Evolutionary conservation across 1,140 invertebrate genomes (phyloP).

Genomic region (Drosophila baimaii): DNA sequence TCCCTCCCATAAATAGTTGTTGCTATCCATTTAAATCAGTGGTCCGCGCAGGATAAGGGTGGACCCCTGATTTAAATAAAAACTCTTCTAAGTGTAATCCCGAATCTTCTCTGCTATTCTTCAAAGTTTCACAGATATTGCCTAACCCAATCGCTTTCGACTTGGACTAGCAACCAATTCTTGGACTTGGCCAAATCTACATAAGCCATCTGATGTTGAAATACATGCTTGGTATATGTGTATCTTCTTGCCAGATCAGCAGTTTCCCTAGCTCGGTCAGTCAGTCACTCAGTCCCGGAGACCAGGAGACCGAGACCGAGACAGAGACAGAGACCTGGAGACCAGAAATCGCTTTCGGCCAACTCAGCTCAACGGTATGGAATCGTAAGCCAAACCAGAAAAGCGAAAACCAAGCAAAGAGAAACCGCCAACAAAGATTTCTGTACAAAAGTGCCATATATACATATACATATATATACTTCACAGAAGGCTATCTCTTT

Average conservation of each 20-base stretch:
- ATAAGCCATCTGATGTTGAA: constrained; percentile 26
- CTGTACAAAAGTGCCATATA: constrained; percentile 12
- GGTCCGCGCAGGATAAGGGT: too few relatives aligned
- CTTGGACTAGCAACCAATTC: constrained; percentile 29
- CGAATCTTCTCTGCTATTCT: neutral
- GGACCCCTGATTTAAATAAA: neutral
- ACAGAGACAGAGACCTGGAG: constrained; percentile 20
- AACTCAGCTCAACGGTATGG: constrained; percentile 34
- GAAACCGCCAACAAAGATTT: constrained; percentile 41
- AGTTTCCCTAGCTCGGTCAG: constrained; percentile 53
- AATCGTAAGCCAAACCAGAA: constrained; percentile 48
- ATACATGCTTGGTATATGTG: neutral
- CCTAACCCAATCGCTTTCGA: constrained; percentile 41
- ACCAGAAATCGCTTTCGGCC: constrained; percentile 34
- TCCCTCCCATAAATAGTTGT: neutral
- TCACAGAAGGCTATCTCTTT: constrained; percentile 22
- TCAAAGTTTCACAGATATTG: neutral
- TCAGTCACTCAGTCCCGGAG: constrained; percentile 55
- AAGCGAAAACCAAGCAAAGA: constrained; percentile 59
- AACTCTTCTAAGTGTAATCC: too few relatives aligned
- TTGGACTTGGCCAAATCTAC: constrained; percentile 15
- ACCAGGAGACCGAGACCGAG: neutral
- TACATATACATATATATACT: constrained; percentile 6
- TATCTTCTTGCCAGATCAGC: constrained; percentile 52
- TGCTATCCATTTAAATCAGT: too few relatives aligned